Percentiles rank a stretch among this genome's conserved stretches.
These are phyloP conservation scores for Melanophora roralis DNA, from an alignment of 2,888 invertebrate species.

Conservation along the genomic window DNA sequence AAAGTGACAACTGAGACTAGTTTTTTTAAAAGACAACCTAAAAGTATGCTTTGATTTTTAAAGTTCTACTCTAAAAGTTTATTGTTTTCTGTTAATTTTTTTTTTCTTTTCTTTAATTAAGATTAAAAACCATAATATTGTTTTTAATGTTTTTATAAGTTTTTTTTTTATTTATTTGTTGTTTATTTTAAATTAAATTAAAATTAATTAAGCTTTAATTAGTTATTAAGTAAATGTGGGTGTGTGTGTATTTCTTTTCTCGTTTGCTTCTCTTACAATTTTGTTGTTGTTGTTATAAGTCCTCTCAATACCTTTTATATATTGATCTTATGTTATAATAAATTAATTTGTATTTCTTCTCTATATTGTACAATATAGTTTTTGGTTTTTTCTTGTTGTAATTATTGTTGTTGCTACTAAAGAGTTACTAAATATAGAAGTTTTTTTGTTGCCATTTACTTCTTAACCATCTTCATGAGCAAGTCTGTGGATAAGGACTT, in stretches of 20 bases:
- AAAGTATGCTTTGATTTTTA: background rate
- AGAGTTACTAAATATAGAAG: background rate
- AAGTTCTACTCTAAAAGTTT: background rate
- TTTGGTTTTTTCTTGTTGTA: slow-evolving; percentile 49
- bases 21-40: slow-evolving; percentile 11
- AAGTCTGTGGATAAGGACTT: slow-evolving; percentile 86
- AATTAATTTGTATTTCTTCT: background rate
- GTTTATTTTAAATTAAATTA: slow-evolving; percentile 61
- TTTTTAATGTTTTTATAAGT: background rate
- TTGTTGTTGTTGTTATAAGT: slow-evolving; percentile 40
- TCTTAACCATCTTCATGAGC: slow-evolving; percentile 77
- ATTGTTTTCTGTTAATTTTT: background rate
- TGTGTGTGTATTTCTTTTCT: slow-evolving; percentile 23
- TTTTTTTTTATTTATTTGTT: slow-evolving; percentile 41
- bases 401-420: slow-evolving; percentile 22
- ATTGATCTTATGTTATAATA: slow-evolving; percentile 43
- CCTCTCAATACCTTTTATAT: slow-evolving; percentile 42
- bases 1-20: background rate
- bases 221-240: slow-evolving; percentile 60
- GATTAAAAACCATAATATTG: slow-evolving; percentile 7
- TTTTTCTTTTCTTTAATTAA: background rate
- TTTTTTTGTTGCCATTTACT: slow-evolving; percentile 67
- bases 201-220: slow-evolving; percentile 62
- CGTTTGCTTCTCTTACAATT: background rate
- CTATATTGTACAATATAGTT: slow-evolving; percentile 55